These are phyloP conservation scores for Pararge aegeria DNA, from an alignment of 1,140 invertebrate genomes.

Conservation along the genomic window DNA sequence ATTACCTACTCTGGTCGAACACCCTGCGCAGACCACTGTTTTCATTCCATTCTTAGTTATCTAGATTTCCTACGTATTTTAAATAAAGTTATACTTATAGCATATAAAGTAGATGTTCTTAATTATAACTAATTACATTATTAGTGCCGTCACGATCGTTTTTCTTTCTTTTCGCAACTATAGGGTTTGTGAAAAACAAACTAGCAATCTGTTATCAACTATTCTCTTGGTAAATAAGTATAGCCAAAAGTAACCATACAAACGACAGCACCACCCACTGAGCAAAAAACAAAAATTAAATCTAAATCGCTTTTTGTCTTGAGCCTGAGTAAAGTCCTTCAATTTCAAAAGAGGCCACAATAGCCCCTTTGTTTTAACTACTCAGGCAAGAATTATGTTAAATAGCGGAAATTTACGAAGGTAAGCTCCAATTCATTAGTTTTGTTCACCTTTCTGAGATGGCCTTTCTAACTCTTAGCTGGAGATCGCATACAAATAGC, in stretches of 20 bases:
- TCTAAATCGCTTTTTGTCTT: conserved; percentile 34
- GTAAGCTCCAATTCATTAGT: conserved; percentile 15
- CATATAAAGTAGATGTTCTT: background rate
- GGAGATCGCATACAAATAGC: conserved; percentile 42
- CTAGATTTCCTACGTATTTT: too few relatives aligned
- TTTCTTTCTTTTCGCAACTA: background rate
- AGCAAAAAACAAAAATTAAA: conserved; percentile 25
- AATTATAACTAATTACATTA: background rate
- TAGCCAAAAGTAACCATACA: conserved; percentile 7
- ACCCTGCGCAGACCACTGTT: too few relatives aligned
- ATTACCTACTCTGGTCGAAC: too few relatives aligned
- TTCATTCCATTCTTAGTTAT: too few relatives aligned
- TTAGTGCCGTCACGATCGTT: conserved; percentile 62
- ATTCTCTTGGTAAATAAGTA: conserved; percentile 11
- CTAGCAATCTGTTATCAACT: conserved; percentile 65
- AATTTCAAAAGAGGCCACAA: conserved; percentile 9
- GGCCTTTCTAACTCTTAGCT: conserved; percentile 43
- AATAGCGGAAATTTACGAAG: conserved; percentile 19
- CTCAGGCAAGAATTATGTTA: conserved; percentile 37
- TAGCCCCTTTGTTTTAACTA: conserved; percentile 51
- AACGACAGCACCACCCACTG: conserved; percentile 45
- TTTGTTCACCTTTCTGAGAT: conserved; percentile 50
- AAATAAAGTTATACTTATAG: too few relatives aligned
- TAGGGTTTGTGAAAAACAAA: too few relatives aligned
- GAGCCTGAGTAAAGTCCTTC: conserved; percentile 13